Conservation (phyloP, 2,888 invertebrate genomes). For the Camponotus fellah region DNA sequence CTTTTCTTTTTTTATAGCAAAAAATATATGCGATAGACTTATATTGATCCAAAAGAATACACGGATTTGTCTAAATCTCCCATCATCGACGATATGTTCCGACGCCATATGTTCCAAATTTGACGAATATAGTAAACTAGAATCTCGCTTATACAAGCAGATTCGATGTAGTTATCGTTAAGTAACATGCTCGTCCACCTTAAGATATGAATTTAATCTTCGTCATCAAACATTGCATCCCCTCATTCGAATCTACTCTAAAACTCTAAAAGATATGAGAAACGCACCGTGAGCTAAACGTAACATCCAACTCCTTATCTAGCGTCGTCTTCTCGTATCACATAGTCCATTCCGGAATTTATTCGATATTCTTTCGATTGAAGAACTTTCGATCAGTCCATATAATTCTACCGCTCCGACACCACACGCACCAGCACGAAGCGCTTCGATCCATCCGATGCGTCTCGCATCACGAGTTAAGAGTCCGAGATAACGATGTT, state of each 20-base stretch:
- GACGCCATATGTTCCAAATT: slow-evolving; percentile 29
- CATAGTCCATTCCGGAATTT: slow-evolving; percentile 24
- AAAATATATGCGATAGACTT: slow-evolving; percentile 5
- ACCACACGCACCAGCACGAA: slow-evolving; percentile 48
- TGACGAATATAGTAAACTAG: not conserved
- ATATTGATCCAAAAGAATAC: slow-evolving; percentile 37
- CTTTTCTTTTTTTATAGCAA: not conserved
- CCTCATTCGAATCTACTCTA: no score
- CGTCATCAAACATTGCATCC: not conserved
- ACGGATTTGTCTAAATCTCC: slow-evolving; percentile 26
- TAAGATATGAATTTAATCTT: not conserved
- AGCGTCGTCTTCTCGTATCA: slow-evolving; percentile 15
- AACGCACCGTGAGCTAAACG: slow-evolving; percentile 36
- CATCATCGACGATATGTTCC: not conserved
- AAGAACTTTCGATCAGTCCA: slow-evolving; percentile 31
- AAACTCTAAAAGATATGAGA: not conserved
- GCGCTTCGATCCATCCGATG: slow-evolving; percentile 44
- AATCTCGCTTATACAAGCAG: not conserved
- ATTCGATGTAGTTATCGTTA: not conserved
- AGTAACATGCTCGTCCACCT: not conserved
- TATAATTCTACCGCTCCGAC: slow-evolving; percentile 35
- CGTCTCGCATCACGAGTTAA: slow-evolving; percentile 23
- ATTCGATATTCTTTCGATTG: not conserved
- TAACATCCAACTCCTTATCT: slow-evolving; percentile 39
- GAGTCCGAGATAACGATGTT: slow-evolving; percentile 15